Evolutionary conservation across 2,888 invertebrate genomes (phyloP), one percentile per base, ranked within the genome.

Genomic region (Campoletis raptor): DNA sequence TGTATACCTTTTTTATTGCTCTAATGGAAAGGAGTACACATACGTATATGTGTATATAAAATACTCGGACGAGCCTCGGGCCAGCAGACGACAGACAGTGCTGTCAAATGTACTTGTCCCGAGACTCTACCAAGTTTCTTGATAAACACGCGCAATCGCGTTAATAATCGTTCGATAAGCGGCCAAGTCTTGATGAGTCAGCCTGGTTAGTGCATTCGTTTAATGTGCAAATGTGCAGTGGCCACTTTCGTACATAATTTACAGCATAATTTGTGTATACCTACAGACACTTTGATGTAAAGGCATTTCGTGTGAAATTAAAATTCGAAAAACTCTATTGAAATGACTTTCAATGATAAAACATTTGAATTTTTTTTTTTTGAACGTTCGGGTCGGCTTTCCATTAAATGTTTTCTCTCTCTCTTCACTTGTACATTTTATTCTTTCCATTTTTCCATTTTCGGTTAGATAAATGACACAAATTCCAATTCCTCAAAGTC

Each of bases 131-230:
- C 42, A 15, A 1, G 5, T 15, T 12, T 45, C 0, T 45, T 15
- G 1, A 48, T 48, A 80, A 61, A 82, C 21, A 73, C 69, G 61
- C 40, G 78, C 77, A 81, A 83, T 83, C 80, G 77, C 85, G 81
- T 83, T 80, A 83, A 87, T 87, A 83, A 83, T 83, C 83, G 83
- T 84, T 87, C 81, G 86, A 86, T 87, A 84, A 87, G 79, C 81
- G 66, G 52, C 36, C 70, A 64, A 73, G 21, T 81, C 69, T 84
- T 81, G 81, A 87, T 85, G 83, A 89, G 88, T 90, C 88, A 90
- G 89, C 86, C 64, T 74, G 79, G 81, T 81, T 37, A 72, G 84
- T 81, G 85, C 88, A 89, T 87, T 48, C 21, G 66, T 15, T 48
- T 45, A 54, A 67, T 67, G 78, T 64, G 72, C 78, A 52, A 83